Evolutionary conservation across 2,888 invertebrate genomes (phyloP).

Genomic region (Lycaena phlaeas): DNA sequence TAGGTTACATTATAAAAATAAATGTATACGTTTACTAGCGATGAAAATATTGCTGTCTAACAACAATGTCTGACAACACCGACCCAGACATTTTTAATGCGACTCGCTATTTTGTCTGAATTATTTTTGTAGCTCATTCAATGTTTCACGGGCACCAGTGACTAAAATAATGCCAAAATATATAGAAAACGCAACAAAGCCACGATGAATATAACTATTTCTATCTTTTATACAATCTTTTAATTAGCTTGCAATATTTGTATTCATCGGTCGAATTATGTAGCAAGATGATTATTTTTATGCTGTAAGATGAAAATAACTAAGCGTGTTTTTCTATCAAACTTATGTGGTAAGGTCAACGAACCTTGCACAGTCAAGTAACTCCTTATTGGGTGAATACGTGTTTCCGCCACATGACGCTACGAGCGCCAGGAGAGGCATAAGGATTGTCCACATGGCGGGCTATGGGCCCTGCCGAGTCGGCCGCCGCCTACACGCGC

Average conservation of each 20-base stretch:
- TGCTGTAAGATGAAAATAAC: no score
- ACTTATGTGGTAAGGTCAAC: no score
- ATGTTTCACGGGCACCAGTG: conserved; percentile 32
- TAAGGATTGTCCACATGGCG: conserved; percentile 54
- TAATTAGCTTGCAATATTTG: conserved; percentile 1
- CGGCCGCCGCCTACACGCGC: conserved; percentile 44
- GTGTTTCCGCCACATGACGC: conserved; percentile 49
- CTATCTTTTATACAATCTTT: no score
- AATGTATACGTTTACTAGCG: no score
- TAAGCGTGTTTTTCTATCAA: no score
- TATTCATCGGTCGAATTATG: no score
- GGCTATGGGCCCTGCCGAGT: conserved; percentile 39
- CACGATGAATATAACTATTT: conserved; percentile 17
- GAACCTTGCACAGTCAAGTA: conserved; percentile 67
- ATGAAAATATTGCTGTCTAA: no score
- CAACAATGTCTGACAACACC: conserved; percentile 10
- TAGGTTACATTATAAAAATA: no score
- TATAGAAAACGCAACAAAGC: conserved; percentile 20
- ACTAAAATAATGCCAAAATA: neutral
- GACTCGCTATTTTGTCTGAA: conserved; percentile 47
- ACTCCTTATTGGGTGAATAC: conserved; percentile 52
- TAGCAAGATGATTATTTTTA: no score
- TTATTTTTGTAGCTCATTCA: conserved; percentile 62
- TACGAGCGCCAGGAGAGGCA: conserved; percentile 47
- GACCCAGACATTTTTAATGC: conserved; percentile 8